Evolutionary conservation across 2,113 vertebrate genomes (phyloP).

Genomic region (Electrona antarctica): DNA sequence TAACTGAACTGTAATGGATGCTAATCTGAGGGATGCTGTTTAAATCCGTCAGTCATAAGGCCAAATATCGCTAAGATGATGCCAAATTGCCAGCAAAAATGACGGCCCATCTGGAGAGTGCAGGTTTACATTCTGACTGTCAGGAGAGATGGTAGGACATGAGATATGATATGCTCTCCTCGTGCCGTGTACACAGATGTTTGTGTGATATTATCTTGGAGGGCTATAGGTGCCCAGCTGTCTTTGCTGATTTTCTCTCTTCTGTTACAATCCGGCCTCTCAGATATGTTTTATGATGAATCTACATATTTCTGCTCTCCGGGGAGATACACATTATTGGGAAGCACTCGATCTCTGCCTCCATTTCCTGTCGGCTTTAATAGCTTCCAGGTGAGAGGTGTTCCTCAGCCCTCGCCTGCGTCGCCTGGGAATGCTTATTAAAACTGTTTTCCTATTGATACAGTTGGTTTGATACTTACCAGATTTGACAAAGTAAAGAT

Average conservation of each 20-base stretch:
- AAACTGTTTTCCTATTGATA: conserved; percentile 78
- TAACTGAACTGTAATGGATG: conserved; percentile 28
- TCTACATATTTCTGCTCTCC: conserved; percentile 70
- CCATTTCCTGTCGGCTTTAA: conserved; percentile 76
- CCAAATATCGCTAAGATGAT: background rate
- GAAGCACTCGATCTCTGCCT: conserved; percentile 72
- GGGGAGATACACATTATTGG: conserved; percentile 65
- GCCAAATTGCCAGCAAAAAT: background rate
- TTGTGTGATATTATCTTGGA: conserved; percentile 51
- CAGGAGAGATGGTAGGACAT: conserved; percentile 48
- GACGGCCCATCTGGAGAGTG: conserved; percentile 53
- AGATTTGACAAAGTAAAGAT: conserved; percentile 80
- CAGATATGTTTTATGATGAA: conserved; percentile 73
- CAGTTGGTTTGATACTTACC: conserved; percentile 78
- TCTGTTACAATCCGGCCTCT: conserved; percentile 45
- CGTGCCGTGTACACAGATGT: conserved; percentile 58
- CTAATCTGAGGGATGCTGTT: conserved; percentile 23
- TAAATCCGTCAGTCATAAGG: conserved; percentile 32
- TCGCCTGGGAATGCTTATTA: conserved; percentile 75
- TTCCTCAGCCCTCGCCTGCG: conserved; percentile 63
- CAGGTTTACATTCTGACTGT: conserved; percentile 51
- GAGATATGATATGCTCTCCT: conserved; percentile 59
- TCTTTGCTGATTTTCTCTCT: conserved; percentile 55
- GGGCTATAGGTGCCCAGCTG: conserved; percentile 65
- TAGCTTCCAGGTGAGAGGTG: conserved; percentile 79